A percentile compares a stretch with the other conserved stretches of the same genome.
phyloP scores from a whole-genome alignment of 2,888 invertebrate species.

The Sarcophaga variegata region DNA sequence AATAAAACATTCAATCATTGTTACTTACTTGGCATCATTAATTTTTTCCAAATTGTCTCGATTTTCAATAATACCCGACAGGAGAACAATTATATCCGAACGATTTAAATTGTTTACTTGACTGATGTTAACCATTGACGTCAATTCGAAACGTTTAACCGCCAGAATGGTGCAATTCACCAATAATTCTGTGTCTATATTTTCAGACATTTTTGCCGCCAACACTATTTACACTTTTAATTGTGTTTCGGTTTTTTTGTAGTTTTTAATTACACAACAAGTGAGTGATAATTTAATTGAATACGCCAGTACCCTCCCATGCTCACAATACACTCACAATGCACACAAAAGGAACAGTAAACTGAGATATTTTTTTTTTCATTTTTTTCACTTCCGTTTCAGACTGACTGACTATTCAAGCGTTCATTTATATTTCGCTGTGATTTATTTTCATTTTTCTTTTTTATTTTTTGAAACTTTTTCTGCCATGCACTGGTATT shows the following conservation, averaged over 20 bases:
- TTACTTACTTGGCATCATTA: slow-evolving; percentile 80
- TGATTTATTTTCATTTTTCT: background rate
- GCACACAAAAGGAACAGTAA: background rate
- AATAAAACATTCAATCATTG: background rate
- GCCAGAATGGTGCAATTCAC: slow-evolving; percentile 81
- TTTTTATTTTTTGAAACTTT: background rate
- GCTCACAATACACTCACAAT: background rate
- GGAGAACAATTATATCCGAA: slow-evolving; percentile 78
- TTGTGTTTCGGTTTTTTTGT: background rate
- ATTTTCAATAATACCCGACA: slow-evolving; percentile 79
- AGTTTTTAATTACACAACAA: slow-evolving; percentile 5
- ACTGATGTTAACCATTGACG: slow-evolving; percentile 77
- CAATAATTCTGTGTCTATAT: slow-evolving; percentile 79
- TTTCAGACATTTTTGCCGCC: slow-evolving; percentile 75
- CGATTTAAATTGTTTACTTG: slow-evolving; percentile 77
- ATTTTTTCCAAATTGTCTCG: slow-evolving; percentile 77
- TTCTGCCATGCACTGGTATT: too few species aligned
- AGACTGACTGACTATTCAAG: background rate
- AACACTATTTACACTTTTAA: background rate
- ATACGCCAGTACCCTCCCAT: background rate
- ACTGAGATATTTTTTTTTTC: background rate
- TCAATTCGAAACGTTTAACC: slow-evolving; percentile 78
- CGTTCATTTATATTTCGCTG: background rate
- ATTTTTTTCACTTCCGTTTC: background rate
- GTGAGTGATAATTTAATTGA: slow-evolving; percentile 25